A percentile compares a stretch with the other conserved stretches of the same genome.
phyloP scores from a whole-genome alignment of 2,888 invertebrate species.

The Elmis aenea region DNA sequence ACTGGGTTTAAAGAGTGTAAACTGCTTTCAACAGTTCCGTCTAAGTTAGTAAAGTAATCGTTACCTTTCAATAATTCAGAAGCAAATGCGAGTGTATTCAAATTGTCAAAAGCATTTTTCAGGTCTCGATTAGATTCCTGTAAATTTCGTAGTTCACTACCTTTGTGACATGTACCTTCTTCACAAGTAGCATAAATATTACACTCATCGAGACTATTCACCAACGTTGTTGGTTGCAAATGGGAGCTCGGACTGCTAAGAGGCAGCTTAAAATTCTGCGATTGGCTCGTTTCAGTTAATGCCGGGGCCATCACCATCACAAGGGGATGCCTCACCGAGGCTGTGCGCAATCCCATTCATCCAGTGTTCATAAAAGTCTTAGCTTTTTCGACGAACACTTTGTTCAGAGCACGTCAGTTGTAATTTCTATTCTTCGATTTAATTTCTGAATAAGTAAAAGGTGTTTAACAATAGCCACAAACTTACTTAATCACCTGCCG shows the following conservation, averaged over 20 bases:
- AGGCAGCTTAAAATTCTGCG: constrained; percentile 47
- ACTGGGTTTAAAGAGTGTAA: constrained; percentile 17
- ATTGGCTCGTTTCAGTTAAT: constrained; percentile 69
- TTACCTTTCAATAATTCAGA: constrained; percentile 33
- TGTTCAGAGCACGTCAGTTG: no score
- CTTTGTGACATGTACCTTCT: constrained; percentile 13
- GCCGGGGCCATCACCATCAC: constrained; percentile 91
- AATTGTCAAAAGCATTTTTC: constrained; percentile 30
- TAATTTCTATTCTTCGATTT: not conserved
- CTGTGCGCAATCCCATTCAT: constrained; percentile 51
- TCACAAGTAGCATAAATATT: constrained; percentile 12
- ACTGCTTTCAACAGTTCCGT: constrained; percentile 36
- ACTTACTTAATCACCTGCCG: constrained; percentile 36
- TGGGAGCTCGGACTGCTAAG: constrained; percentile 36
- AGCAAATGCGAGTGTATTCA: constrained; percentile 34
- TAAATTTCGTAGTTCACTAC: constrained; percentile 3
- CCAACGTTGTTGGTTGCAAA: constrained; percentile 35
- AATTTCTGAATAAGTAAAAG: not conserved
- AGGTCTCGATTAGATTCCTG: constrained; percentile 9
- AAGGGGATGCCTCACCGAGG: constrained; percentile 54
- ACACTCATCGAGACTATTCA: constrained; percentile 20
- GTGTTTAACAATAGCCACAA: constrained; percentile 6
- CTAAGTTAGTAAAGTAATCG: constrained; percentile 25
- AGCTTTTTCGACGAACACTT: constrained; percentile 12
- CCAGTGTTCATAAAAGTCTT: constrained; percentile 41